These are phyloP conservation scores for Acrobasis suavella DNA, from an alignment of 2,888 invertebrate species.

Conservation along the genomic window DNA sequence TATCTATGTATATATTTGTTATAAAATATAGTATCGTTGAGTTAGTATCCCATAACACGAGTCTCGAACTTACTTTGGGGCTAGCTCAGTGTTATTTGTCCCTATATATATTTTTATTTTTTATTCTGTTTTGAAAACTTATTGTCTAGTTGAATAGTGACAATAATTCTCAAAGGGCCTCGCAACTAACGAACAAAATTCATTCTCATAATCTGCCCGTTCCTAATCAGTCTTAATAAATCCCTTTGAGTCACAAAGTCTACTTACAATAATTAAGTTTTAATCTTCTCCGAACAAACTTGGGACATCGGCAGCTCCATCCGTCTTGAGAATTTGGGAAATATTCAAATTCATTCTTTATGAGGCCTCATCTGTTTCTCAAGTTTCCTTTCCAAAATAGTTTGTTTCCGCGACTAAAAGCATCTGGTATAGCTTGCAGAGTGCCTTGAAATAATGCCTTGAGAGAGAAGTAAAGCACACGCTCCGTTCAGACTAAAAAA, in stretches of 20 bases:
- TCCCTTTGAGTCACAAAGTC: background rate
- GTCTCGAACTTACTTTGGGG: no score
- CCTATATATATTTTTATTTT: no score
- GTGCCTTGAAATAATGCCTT: no score
- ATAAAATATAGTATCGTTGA: no score
- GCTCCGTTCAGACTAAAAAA: no score
- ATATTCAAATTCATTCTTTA: background rate
- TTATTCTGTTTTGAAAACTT: background rate
- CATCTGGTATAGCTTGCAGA: no score
- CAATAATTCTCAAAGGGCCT: background rate
- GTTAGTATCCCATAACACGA: no score
- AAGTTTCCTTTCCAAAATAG: no score
- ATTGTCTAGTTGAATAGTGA: background rate
- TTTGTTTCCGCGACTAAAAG: no score
- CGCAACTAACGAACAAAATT: background rate
- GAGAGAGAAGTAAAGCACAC: no score
- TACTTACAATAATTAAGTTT: background rate
- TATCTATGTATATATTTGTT: no score
- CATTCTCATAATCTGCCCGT: background rate
- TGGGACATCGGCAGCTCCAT: background rate
- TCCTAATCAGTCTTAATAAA: constrained; percentile 2
- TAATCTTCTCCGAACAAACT: background rate
- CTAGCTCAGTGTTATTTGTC: no score
- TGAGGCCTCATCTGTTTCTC: background rate
- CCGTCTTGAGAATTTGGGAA: background rate